These are phyloP conservation scores for Heliconius congener DNA, from an alignment of 1,140 invertebrate species.

Conservation along the genomic window DNA sequence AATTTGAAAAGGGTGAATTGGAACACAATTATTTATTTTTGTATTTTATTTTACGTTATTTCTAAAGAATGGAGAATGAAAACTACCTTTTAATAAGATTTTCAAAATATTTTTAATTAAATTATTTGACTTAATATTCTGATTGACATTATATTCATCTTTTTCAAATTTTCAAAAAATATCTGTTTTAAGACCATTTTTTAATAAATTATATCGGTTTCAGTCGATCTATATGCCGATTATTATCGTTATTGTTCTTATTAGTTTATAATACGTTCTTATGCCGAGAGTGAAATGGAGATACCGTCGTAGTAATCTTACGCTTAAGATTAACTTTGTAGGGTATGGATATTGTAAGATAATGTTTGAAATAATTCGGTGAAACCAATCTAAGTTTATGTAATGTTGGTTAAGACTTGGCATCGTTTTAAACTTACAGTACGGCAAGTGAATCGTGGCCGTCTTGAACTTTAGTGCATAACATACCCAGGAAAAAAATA, in stretches of 20 bases:
- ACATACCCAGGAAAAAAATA: no score
- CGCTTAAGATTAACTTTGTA: constrained; percentile 68
- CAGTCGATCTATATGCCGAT: neutral
- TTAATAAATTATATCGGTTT: neutral
- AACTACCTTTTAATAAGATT: no score
- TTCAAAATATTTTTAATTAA: neutral
- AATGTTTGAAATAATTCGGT: neutral
- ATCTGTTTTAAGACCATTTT: neutral
- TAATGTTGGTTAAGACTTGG: constrained; percentile 12
- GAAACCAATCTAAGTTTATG: neutral
- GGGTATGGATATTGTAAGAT: constrained; percentile 44
- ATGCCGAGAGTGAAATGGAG: neutral
- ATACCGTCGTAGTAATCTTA: constrained; percentile 70
- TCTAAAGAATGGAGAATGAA: neutral
- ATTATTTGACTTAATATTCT: neutral
- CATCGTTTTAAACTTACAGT: constrained; percentile 4
- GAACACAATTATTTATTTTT: neutral
- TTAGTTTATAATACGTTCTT: constrained; percentile 5
- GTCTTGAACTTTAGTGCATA: no score
- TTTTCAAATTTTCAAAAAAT: neutral
- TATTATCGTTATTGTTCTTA: neutral
- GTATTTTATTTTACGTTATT: neutral
- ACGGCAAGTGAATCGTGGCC: no score
- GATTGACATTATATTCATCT: neutral
- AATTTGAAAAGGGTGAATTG: constrained; percentile 9